phyloP scores from a whole-genome alignment of 64 coral and sea anemone genomes.

The Actinia tenebrosa region DNA sequence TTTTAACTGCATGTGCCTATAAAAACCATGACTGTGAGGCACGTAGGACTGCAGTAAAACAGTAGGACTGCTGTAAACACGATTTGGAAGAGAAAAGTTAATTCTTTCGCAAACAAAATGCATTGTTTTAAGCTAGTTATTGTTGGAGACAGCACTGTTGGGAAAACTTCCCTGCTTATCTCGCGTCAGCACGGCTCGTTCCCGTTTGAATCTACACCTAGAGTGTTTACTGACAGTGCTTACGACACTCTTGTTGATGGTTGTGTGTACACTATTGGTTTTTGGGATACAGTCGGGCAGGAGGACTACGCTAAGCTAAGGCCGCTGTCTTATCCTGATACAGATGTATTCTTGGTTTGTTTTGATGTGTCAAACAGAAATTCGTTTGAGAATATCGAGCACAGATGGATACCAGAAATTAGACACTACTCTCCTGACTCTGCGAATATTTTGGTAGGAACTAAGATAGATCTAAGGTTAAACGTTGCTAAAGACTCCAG shows the following conservation, averaged over 20 bases:
- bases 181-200: constrained; percentile 23
- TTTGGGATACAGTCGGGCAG: constrained; percentile 85
- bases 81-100: no score
- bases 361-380: constrained; percentile 73
- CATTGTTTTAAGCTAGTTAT: constrained; percentile 34
- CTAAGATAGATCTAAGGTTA: constrained; percentile 77
- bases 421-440: constrained; percentile 43
- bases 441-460: constrained; percentile 70
- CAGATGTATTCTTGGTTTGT: constrained; percentile 91
- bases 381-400: constrained; percentile 65
- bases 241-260: constrained; percentile 30
- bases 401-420: constrained; percentile 81
- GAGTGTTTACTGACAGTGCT: constrained; percentile 62
- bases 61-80: no score
- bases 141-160: constrained; percentile 70
- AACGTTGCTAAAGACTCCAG: constrained; percentile 18
- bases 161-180: constrained; percentile 70
- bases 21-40: no score
- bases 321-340: constrained; percentile 71
- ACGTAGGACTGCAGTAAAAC: no score
- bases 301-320: constrained; percentile 86
- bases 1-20: not conserved
- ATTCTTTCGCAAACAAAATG: no score
- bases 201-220: constrained; percentile 68
- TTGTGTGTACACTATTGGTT: constrained; percentile 1